Percentiles rank a stretch among this genome's conserved stretches.
phyloP scores from a whole-genome alignment of 2,113 vertebrate genomes.

The Emydocephalus ijimae region DNA sequence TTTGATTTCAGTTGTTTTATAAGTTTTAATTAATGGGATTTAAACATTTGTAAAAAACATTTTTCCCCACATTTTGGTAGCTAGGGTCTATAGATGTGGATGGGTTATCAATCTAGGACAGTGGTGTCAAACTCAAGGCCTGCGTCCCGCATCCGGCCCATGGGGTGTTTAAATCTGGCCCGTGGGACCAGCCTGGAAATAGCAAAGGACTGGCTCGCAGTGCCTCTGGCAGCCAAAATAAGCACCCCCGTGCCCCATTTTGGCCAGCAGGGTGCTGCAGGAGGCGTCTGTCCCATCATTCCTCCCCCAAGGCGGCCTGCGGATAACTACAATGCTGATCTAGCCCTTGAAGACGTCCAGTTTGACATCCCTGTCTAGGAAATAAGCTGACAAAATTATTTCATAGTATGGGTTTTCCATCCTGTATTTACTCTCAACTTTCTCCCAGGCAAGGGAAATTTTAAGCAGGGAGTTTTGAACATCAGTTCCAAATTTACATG shows the following conservation, averaged over 20 bases:
- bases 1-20: not conserved
- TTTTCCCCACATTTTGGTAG: not conserved
- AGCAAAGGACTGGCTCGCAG: too few relatives aligned
- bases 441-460: not conserved
- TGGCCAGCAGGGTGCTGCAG: too few relatives aligned
- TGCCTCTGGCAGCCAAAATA: too few relatives aligned
- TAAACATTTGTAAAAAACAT: not conserved
- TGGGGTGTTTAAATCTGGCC: too few relatives aligned
- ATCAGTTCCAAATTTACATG: not conserved
- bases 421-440: not conserved
- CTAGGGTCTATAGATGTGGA: not conserved
- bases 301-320: too few relatives aligned
- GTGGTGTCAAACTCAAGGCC: too few relatives aligned
- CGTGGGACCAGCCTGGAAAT: too few relatives aligned
- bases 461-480: not conserved
- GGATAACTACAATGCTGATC: too few relatives aligned
- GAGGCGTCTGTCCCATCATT: too few relatives aligned
- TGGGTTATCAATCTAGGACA: not conserved
- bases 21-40: not conserved
- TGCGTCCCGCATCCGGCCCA: too few relatives aligned
- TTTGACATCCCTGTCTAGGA: not conserved
- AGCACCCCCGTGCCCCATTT: too few relatives aligned
- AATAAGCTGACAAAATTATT: not conserved
- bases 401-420: not conserved
- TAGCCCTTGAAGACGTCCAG: too few relatives aligned